phyloP scores from a whole-genome alignment of 2,888 invertebrate genomes.

The Proisotoma minuta region DNA sequence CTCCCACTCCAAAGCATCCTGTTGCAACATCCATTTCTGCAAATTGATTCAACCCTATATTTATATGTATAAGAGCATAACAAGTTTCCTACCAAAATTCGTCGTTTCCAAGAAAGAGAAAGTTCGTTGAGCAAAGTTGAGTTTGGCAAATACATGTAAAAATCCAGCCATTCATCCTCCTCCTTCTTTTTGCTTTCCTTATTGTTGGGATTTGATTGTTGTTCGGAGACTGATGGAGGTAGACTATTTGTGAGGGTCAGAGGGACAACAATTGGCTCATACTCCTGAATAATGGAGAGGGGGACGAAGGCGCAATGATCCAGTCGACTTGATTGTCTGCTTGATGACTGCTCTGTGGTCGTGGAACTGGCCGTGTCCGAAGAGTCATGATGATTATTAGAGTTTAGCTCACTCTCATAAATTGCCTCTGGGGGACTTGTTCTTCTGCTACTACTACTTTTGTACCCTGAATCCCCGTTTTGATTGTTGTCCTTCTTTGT shows the following conservation, averaged over 20 bases:
- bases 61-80: no score
- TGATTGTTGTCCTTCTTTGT: neutral
- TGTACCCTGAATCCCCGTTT: neutral
- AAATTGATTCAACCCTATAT: neutral
- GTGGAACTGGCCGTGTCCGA: neutral
- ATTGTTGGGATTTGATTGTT: conserved; percentile 28
- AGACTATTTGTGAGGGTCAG: neutral
- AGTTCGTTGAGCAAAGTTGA: conserved; percentile 45
- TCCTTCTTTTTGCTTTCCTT: conserved; percentile 9
- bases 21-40: neutral
- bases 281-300: conserved; percentile 4
- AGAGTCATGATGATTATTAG: neutral
- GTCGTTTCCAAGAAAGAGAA: conserved; percentile 45
- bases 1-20: neutral
- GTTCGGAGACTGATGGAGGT: conserved; percentile 31
- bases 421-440: neutral
- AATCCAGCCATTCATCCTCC: conserved; percentile 17
- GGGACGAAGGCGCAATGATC: conserved; percentile 1
- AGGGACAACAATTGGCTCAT: conserved; percentile 14
- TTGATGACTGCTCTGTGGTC: neutral
- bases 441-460: neutral
- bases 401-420: neutral
- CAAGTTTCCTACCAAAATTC: conserved; percentile 34
- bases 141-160: conserved; percentile 44
- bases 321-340: conserved; percentile 14